A percentile compares a stretch with the other conserved stretches of the same genome.
Conservation (phyloP, 2,113 vertebrate species). For the Laterallus jamaicensis region DNA sequence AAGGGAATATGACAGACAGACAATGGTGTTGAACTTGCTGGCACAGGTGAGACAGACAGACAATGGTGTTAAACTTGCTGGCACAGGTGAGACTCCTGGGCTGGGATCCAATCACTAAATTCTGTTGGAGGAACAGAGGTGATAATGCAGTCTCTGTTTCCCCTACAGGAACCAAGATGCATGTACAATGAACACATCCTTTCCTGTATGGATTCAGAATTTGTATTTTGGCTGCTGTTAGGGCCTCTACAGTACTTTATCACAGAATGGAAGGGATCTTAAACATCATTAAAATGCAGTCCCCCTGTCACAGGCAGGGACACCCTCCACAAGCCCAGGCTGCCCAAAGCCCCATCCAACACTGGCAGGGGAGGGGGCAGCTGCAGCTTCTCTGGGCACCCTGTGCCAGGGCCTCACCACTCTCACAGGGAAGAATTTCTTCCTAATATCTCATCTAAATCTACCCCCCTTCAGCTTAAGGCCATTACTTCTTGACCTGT, state of each 20-base stretch:
- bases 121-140: not conserved
- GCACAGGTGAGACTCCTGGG: not conserved
- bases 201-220: not conserved
- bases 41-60: not conserved
- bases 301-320: no score
- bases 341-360: no score
- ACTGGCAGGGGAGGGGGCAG: no score
- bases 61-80: not conserved
- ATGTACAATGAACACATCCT: not conserved
- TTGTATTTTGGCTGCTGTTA: not conserved
- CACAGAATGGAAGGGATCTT: no score
- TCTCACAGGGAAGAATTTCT: no score
- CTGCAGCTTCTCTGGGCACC: no score
- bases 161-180: not conserved
- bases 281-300: no score
- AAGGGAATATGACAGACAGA: not conserved
- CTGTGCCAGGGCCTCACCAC: no score
- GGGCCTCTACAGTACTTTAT: not conserved
- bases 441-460: no score
- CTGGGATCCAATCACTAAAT: not conserved
- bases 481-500: no score
- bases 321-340: no score
- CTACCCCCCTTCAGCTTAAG: no score
- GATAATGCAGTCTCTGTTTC: not conserved
- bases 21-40: not conserved